These are phyloP conservation scores for Chrysomela aeneicollis DNA, from an alignment of 2,888 invertebrate species.

Conservation along the genomic window DNA sequence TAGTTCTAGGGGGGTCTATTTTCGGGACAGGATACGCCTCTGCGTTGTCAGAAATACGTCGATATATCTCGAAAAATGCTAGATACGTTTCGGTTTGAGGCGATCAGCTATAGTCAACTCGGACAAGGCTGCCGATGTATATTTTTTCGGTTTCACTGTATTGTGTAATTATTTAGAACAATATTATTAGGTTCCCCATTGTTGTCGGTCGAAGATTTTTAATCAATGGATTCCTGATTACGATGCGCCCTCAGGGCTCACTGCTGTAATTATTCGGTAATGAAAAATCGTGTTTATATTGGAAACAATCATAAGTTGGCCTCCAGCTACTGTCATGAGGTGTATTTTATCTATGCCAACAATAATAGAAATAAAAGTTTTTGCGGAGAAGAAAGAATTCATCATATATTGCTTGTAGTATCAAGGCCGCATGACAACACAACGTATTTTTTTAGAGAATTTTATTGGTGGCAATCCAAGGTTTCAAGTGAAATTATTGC, in stretches of 20 bases:
- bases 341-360: neutral
- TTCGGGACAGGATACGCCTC: neutral
- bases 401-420: neutral
- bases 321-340: slow-evolving; percentile 5
- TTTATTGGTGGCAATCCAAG: too few relatives aligned
- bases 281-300: slow-evolving; percentile 2
- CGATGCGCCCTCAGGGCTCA: slow-evolving; percentile 9
- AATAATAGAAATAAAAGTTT: neutral
- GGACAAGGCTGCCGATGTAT: slow-evolving; percentile 42
- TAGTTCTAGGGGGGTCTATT: too few relatives aligned
- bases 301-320: slow-evolving; percentile 1
- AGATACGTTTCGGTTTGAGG: slow-evolving; percentile 16
- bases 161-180: slow-evolving; percentile 39
- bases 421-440: neutral
- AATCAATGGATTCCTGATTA: slow-evolving; percentile 14
- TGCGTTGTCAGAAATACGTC: slow-evolving; percentile 2
- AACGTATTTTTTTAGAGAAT: too few relatives aligned
- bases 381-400: neutral
- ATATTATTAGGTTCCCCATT: slow-evolving; percentile 23
- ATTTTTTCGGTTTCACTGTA: slow-evolving; percentile 39
- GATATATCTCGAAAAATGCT: slow-evolving; percentile 18
- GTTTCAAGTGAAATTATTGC: too few relatives aligned
- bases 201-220: slow-evolving; percentile 18
- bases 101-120: slow-evolving; percentile 31
- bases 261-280: slow-evolving; percentile 5